Evolutionary conservation across 2,888 invertebrate genomes (phyloP), one percentile per base, ranked within the genome.

Genomic region (Syrista parreyssii): DNA sequence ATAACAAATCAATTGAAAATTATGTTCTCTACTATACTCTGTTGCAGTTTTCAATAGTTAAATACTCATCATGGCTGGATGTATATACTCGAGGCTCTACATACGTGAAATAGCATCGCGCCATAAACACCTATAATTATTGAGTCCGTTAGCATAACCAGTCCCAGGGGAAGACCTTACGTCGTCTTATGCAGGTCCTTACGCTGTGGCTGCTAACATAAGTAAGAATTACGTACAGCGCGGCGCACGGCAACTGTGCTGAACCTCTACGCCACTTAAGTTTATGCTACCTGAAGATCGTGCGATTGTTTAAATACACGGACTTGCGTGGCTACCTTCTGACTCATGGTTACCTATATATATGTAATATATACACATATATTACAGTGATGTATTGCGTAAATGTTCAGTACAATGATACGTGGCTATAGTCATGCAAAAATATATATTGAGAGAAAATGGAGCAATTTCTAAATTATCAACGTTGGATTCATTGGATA

Each of bases 41-140:
- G 30, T 23, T 23, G 30, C 34, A 77, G 81, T 79, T 82, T 79
- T 77, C 74, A 40, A 79, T 79, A 71, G 80, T 77, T 79, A 32
- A 68, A 34, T 55, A 32, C 36, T 36, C 12, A 1, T 12, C 78
- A 30, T 55, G 40, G 68, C 9, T 23, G 9, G 9, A 55, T 23
- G 23, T 55, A 55, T 55, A 23, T 55, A 55, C 55, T 55, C 23
- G 23, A 55, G 55, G 23, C 55, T 55, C 55, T 23, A 55, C 23
- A 55, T 55, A 55, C 55, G 55, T 55, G 55, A 55, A 55, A 55
- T 55, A 55, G 55, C 23, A 55, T 55, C 23, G 55, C 55, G 74
- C 76, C 76, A 76, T 79, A 76, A 82, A 76, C 79, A 78, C 77
- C 79, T 77, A 76, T 82, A 85, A 87, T 87, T 86, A 84, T 82